Evolutionary conservation across 2,888 invertebrate genomes (phyloP), one percentile per base, ranked within the genome.

Genomic region (Eupithecia tripunctaria): DNA sequence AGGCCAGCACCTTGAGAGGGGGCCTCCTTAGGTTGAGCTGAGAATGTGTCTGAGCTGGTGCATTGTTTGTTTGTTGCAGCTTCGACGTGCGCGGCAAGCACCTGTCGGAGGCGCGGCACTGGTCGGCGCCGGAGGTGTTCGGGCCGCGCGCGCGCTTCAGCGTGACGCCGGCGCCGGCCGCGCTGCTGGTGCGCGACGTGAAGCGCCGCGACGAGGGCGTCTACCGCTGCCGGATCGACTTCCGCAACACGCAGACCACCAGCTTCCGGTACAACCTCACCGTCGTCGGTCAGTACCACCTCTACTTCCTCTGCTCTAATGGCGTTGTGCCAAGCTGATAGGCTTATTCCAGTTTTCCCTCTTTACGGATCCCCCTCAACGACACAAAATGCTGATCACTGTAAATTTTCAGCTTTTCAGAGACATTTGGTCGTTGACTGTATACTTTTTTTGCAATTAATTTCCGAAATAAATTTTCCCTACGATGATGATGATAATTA

Each of bases 161-260:
- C 85, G 96, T 97, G 71, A 95, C 96, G 73, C 96, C 97, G 70
- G 96, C 97, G 81, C 97, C 98, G 79, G 97, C 98, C 76, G 96
- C 97, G 78, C 96, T 98, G 84, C 96, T 97, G 41, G 94, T 94
- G 78, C 87, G 96, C 76, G 97, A 98, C 95, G 97, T 98, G 85
- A 97, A 97, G 92, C 95, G 98, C 65, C 96, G 96, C 86, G 98
- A 98, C 91, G 98, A 98, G 89, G 98, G 98, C 84, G 96, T 97
- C 82, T 98, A 98, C 95, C 96, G 98, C 78, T 98, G 98, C 91
- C 95, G 98, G 78, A 97, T 98, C 80, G 98, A 98, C 95, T 98
- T 98, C 95, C 95, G 97, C 78, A 97, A 97, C 90, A 97, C 97
- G 78, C 98, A 98, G 92, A 98, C 98, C 76, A 96, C 97, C 88